Percentiles rank a stretch among this genome's conserved stretches.
These are phyloP conservation scores for Haliclona indistincta DNA, from an alignment of 37 sponge, comb jelly and placozoan genomes.

Conservation along the genomic window DNA sequence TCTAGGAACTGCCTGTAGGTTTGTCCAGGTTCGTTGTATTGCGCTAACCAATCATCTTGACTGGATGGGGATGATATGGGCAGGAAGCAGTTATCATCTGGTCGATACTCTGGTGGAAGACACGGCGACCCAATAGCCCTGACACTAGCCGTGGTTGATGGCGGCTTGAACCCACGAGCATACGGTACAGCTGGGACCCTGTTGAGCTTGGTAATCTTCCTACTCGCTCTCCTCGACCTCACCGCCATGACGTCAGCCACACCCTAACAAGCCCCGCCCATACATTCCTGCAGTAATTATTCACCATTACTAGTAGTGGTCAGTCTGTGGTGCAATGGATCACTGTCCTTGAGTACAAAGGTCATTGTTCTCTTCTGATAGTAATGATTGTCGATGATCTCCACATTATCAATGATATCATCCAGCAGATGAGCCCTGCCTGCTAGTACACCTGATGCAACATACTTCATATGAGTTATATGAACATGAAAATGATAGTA, in stretches of 20 bases:
- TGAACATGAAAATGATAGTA: constrained; percentile 98
- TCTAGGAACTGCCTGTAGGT: constrained; percentile 66
- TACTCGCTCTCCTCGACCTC: too few relatives aligned
- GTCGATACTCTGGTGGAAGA: not conserved
- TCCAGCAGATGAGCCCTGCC: constrained; percentile 85
- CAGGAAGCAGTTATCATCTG: constrained; percentile 33
- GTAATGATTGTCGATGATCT: constrained; percentile 55
- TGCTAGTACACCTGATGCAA: constrained; percentile 56
- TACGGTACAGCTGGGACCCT: constrained; percentile 46
- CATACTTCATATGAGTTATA: constrained; percentile 75
- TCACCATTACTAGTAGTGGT: too few relatives aligned
- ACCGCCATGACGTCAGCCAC: too few relatives aligned
- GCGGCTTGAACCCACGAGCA: constrained; percentile 75
- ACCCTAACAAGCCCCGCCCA: too few relatives aligned
- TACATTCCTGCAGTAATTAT: too few relatives aligned
- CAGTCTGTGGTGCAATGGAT: too few relatives aligned
- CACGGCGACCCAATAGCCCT: constrained; percentile 32
- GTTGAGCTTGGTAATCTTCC: too few relatives aligned
- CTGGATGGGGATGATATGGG: constrained; percentile 75
- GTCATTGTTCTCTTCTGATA: constrained; percentile 78
- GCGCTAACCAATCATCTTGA: constrained; percentile 95
- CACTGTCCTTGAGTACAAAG: constrained; percentile 61
- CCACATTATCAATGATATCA: constrained; percentile 95
- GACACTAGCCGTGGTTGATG: constrained; percentile 28
- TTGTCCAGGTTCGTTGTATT: constrained; percentile 95